These are phyloP conservation scores for Drosophila flavopinicola DNA, from an alignment of 2,888 invertebrate genomes.

Conservation along the genomic window DNA sequence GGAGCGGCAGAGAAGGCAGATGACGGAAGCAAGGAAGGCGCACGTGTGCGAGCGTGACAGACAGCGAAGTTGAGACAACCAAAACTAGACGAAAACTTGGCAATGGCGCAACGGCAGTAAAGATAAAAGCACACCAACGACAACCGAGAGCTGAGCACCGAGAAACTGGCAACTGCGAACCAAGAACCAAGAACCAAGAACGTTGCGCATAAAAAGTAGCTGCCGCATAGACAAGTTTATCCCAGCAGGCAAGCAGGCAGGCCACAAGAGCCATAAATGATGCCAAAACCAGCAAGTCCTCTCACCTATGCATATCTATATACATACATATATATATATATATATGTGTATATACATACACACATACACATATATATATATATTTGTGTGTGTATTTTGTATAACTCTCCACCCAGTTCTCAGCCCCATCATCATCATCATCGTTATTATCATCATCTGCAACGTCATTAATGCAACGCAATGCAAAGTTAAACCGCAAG, in stretches of 20 bases:
- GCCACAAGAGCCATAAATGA: constrained; percentile 50
- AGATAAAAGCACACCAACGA: constrained; percentile 52
- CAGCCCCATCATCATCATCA: constrained; percentile 42
- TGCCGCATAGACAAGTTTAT: constrained; percentile 70
- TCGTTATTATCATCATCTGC: constrained; percentile 17
- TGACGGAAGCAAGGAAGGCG: constrained; percentile 5
- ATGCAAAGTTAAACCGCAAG: constrained; percentile 48
- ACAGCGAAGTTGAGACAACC: constrained; percentile 29
- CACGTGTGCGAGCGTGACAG: constrained; percentile 25
- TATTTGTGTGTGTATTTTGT: constrained; percentile 20
- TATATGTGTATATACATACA: neutral
- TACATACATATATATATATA: neutral
- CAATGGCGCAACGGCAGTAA: constrained; percentile 55
- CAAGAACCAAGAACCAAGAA: constrained; percentile 31
- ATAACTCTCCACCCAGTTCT: constrained; percentile 53
- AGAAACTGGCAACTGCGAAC: constrained; percentile 38
- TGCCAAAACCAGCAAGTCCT: constrained; percentile 49
- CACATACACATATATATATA: neutral
- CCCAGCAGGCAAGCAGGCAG: constrained; percentile 30
- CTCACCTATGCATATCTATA: constrained; percentile 36
- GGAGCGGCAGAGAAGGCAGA: constrained; percentile 7
- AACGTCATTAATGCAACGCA: constrained; percentile 57
- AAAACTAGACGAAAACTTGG: constrained; percentile 76
- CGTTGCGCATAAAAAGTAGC: constrained; percentile 48
- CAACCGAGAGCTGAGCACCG: constrained; percentile 27